Conservation (phyloP, 2,113 vertebrate species). For the Bettongia penicillata region DNA sequence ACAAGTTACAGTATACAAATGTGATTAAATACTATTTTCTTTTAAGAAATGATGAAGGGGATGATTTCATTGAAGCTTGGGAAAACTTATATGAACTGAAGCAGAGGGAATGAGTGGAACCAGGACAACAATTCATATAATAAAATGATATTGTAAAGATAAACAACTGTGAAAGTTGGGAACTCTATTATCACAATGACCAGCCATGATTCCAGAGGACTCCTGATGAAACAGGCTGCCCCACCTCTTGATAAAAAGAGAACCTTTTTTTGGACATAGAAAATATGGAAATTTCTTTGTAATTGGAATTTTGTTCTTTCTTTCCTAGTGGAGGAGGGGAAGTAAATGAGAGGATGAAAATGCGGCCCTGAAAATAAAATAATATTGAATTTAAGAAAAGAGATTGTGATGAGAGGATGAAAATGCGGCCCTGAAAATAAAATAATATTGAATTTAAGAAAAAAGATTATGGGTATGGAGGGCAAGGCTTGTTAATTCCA, state of each 20-base stretch:
- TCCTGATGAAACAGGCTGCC: not conserved
- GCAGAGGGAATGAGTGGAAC: not conserved
- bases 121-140: not conserved
- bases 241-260: not conserved
- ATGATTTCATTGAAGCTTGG: not conserved
- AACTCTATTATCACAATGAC: not conserved
- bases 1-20: not conserved
- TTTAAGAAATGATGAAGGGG: not conserved
- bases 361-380: not conserved
- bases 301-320: not conserved
- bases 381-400: not conserved
- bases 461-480: not conserved
- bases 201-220: not conserved
- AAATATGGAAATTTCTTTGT: not conserved
- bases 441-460: not conserved
- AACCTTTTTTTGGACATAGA: not conserved
- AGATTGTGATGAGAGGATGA: not conserved
- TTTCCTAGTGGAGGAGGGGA: not conserved
- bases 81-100: not conserved
- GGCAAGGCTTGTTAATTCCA: not conserved
- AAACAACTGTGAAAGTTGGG: not conserved
- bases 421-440: not conserved
- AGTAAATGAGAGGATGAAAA: not conserved
- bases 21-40: not conserved
- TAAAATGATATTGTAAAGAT: not conserved